Evolutionary conservation across 2,113 vertebrate genomes (phyloP), one percentile per base, ranked within the genome.

Genomic region (Dicrurus megarhynchus): DNA sequence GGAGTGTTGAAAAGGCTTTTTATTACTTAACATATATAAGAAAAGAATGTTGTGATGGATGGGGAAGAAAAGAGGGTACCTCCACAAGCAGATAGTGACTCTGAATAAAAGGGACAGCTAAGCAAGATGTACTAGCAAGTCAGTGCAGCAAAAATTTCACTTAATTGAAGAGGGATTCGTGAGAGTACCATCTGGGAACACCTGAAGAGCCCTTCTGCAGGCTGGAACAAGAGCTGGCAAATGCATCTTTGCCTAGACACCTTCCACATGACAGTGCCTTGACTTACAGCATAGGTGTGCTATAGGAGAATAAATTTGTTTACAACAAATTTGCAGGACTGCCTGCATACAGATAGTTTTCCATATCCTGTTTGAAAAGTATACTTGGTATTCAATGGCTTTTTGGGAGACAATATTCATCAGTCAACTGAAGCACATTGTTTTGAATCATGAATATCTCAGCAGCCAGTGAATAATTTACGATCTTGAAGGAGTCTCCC

Each of bases 331-430:
- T 44, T 22, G 30, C 41, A 55, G 79, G 82, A 90, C 90, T 89
- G 89, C 37, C 84, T 44, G 84, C 85, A 46, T 47, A 49, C 49
- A 91, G 92, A 91, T 68, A 94, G 87, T 90, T 95, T 87, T 65
- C 85, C 33, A 16, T 33, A 71, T 23, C 80, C 84, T 76, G 24
- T 56, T 95, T 95, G 95, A 95, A 95, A 95, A 88, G 78, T 83
- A 73, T 50, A 79, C 74, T 84, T 92, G 71, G 78, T 92, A 93
- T 96, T 87, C 63, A 89, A 15, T 65, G 75, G 65, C 61, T 87
- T 95, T 93, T 88, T 47, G 50, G 79, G 75, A 96, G 90, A 95
- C 91, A 88, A 68, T 52, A 91, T 50, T 84, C 86, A 96, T 88
- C 82, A 67, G 63, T 96, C 94, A 95, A 16, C 53, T 13, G 53